Base-by-base conservation (phyloP, 37 sponge, comb jelly and placozoan species). In the Corticium candelabrum region DNA sequence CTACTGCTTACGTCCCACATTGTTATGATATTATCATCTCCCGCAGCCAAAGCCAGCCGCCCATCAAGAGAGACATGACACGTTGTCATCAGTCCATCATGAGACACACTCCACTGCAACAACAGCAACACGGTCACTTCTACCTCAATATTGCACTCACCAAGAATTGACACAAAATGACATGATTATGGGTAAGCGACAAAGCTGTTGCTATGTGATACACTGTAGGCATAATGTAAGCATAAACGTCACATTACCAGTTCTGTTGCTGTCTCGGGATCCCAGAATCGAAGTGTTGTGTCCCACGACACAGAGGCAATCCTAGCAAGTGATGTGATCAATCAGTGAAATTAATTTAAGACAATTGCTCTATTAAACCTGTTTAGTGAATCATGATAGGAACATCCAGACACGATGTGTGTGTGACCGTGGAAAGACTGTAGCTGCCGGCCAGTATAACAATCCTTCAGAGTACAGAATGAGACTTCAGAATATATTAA, bases 261-360 rank as follows among this genome's bases (percentile, higher is more conserved):
- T 21, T 83, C 57, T 27, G 81, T 68, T 40, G 40, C 68, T 3
- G 76, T 69, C 5, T 78, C 68, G 35, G 81, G 33, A 68, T 94
- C 92, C 96, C 96, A 95, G 30, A 84, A 77, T 29, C 83, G 68
- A 1, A 90, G 77, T 32, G 78, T 78, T 43, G 89, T 96, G 83
- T 96, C 96, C 93, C 93, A 92, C 11, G 91, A 89, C 43, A 81
- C 93, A 35, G 87, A 82, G 1, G 89, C 68, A 35, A 96, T 36
- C 37, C 77, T 91, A 34, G 32, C 67, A 3, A 11, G 41, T 57
- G 21, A 38, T 41, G 73, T 76, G 34, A 80, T 56, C 0, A 81
- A n/a, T 33, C 35, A 5, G 40, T 70, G 78, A 1, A 74, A 37
- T 37, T 78, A 76, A n/a, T n/a, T n/a, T n/a, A n/a, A n/a, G n/a